Conservation (phyloP, 2,113 vertebrate species). For the Crotalus tigris region DNA sequence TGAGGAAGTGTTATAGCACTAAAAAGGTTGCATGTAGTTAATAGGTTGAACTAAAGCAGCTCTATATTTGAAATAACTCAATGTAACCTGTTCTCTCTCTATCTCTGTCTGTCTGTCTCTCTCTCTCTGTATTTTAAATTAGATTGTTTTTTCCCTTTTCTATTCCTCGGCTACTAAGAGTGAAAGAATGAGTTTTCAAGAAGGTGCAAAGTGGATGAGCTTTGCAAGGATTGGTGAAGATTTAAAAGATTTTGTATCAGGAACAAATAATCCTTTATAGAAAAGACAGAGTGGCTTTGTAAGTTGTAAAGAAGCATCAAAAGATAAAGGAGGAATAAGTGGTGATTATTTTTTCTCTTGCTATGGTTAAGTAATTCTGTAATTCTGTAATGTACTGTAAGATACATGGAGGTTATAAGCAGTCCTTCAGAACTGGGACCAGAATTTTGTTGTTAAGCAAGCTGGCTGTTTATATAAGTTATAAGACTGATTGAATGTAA, state of each 20-base stretch:
- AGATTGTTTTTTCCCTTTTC: neutral
- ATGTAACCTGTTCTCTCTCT: neutral
- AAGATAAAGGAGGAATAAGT: neutral
- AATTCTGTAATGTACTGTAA: neutral
- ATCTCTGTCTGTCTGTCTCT: too few species aligned
- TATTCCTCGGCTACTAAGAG: neutral
- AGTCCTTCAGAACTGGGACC: neutral
- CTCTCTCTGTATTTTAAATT: neutral
- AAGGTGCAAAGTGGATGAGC: neutral
- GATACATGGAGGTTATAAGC: neutral
- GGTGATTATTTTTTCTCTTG: neutral
- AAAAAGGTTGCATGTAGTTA: neutral
- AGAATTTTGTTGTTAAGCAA: too few species aligned
- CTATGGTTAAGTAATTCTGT: neutral
- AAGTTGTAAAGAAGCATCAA: neutral
- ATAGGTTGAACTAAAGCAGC: neutral
- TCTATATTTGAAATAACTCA: neutral
- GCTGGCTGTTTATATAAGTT: neutral
- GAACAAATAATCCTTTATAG: slow-evolving; percentile 18
- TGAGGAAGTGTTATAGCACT: slow-evolving; percentile 42
- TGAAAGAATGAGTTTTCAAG: neutral
- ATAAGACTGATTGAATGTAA: neutral
- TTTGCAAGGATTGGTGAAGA: neutral
- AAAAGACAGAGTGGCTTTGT: slow-evolving; percentile 25
- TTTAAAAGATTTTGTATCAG: slow-evolving; percentile 2